A percentile compares a stretch with the other conserved stretches of the same genome.
These are phyloP conservation scores for Corythucha ciliata DNA, from an alignment of 2,888 invertebrate genomes.

Conservation along the genomic window DNA sequence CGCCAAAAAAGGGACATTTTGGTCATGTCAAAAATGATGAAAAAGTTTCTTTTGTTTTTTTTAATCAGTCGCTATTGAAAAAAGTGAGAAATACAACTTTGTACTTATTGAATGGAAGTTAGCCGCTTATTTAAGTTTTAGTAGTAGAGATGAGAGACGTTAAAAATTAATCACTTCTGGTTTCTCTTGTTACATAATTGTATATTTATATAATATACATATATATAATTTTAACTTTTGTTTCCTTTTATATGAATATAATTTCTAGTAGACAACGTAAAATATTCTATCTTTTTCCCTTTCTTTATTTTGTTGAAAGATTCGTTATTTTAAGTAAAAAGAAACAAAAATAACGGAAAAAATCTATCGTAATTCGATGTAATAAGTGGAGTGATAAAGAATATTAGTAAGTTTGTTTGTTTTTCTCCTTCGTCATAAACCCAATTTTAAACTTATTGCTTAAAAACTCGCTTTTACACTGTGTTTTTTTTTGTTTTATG, in stretches of 20 bases:
- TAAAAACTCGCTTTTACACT: too few species aligned
- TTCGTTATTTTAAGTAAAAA: neutral
- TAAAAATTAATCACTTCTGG: too few species aligned
- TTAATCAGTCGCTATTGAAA: neutral
- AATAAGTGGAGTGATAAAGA: constrained; percentile 28
- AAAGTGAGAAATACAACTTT: neutral
- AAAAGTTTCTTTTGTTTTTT: constrained; percentile 5
- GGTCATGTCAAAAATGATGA: constrained; percentile 14
- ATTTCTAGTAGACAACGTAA: constrained; percentile 15
- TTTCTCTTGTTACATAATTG: too few species aligned
- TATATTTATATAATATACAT: too few species aligned
- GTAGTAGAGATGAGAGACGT: too few species aligned
- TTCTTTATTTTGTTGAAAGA: constrained; percentile 13
- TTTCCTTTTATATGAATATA: constrained; percentile 19
- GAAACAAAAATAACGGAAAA: constrained; percentile 26
- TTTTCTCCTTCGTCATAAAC: constrained; percentile 19
- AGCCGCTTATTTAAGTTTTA: too few species aligned
- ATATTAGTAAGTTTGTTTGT: constrained; percentile 26
- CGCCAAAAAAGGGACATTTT: neutral
- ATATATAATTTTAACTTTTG: too few species aligned
- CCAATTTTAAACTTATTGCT: constrained; percentile 30
- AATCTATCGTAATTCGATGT: constrained; percentile 30
- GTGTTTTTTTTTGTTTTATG: constrained; percentile 21
- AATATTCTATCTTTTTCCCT: constrained; percentile 17
- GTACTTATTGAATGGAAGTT: neutral